These are phyloP conservation scores for Cavia aperea DNA, from an alignment of 2,113 vertebrate genomes.

Conservation along the genomic window DNA sequence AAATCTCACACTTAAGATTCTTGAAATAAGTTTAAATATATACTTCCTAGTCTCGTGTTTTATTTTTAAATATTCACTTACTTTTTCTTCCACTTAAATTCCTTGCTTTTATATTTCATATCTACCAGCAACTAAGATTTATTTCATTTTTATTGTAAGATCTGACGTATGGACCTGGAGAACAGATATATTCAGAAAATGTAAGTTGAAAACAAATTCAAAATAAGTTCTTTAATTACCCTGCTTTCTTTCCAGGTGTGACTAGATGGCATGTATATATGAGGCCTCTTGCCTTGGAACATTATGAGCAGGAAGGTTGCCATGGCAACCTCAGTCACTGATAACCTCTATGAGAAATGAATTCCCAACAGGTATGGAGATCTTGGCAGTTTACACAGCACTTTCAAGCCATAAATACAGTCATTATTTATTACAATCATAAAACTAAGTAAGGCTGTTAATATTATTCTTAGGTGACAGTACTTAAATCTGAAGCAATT, in stretches of 20 bases:
- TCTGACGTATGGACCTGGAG: background rate
- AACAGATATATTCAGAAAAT: constrained; percentile 11
- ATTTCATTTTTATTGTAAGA: background rate
- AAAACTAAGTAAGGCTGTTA: constrained; percentile 11
- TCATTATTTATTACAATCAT: constrained; percentile 45
- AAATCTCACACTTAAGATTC: constrained; percentile 46
- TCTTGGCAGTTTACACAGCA: constrained; percentile 40
- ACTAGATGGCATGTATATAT: background rate
- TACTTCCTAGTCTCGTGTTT: constrained; percentile 44
- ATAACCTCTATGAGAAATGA: constrained; percentile 56
- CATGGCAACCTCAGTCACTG: constrained; percentile 54
- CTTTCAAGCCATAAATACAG: constrained; percentile 17
- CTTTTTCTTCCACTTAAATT: background rate
- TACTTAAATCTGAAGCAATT: background rate
- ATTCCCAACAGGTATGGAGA: constrained; percentile 41
- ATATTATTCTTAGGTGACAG: constrained; percentile 13
- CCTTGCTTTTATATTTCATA: constrained; percentile 10
- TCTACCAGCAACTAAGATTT: constrained; percentile 13
- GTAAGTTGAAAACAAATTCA: background rate
- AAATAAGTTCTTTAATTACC: background rate
- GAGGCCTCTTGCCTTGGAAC: constrained; percentile 1
- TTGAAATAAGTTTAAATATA: constrained; percentile 32
- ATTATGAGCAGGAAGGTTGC: constrained; percentile 40
- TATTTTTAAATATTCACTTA: constrained; percentile 27
- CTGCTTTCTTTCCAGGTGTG: constrained; percentile 34